These are phyloP conservation scores for Macrotus californicus DNA, from an alignment of 2,113 vertebrate genomes.

Conservation along the genomic window DNA sequence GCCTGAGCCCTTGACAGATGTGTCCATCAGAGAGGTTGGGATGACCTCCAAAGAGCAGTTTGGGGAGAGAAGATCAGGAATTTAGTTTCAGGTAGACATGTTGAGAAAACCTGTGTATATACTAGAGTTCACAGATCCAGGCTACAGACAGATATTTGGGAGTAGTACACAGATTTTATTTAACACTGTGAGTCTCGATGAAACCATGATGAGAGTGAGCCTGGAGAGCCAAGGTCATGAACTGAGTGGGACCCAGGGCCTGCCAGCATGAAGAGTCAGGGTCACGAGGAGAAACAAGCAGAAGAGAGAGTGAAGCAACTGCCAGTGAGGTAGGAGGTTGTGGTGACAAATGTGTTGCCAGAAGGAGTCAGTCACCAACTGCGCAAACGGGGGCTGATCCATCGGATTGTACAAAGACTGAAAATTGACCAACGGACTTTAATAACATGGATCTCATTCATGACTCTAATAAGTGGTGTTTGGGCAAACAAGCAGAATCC, in stretches of 20 bases:
- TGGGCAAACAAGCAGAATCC: background rate
- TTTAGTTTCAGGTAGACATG: background rate
- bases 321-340: background rate
- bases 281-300: rapidly evolving
- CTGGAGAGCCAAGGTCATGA: background rate
- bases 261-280: background rate
- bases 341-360: background rate
- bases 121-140: background rate
- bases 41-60: background rate
- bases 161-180: background rate
- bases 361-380: background rate
- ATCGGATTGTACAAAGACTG: background rate
- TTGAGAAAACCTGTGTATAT: background rate
- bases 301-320: background rate
- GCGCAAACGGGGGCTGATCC: rapidly evolving
- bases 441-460: background rate
- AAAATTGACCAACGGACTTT: background rate
- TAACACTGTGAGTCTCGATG: background rate
- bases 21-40: background rate
- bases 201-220: background rate
- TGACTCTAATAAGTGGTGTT: background rate
- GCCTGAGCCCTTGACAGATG: background rate
- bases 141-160: background rate
- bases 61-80: background rate
- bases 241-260: background rate